A percentile compares a stretch with the other conserved stretches of the same genome.
Conservation (phyloP, 2,888 invertebrate species). For the Galeopsomyia nigrocyanea region DNA sequence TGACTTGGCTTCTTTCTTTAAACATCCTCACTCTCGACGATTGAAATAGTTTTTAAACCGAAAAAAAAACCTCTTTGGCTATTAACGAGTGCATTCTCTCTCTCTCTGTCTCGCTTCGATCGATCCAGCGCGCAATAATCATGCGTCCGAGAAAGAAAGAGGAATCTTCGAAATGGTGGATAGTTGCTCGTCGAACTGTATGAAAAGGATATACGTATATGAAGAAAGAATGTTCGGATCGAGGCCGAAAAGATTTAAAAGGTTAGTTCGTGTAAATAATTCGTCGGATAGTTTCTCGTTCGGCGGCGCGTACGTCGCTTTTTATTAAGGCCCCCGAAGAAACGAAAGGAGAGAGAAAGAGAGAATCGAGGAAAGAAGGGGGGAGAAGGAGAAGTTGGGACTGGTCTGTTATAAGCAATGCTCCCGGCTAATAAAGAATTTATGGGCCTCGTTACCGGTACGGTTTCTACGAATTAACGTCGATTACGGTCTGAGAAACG, state of each 20-base stretch:
- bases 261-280: conserved; percentile 51
- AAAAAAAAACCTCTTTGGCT: too few species aligned
- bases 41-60: too few species aligned
- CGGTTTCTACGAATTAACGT: conserved; percentile 68
- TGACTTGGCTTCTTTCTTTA: too few species aligned
- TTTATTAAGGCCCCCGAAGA: conserved; percentile 38
- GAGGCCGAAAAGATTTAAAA: conserved; percentile 50
- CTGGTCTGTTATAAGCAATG: conserved; percentile 50
- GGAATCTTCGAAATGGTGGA: too few species aligned
- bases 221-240: not conserved
- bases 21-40: too few species aligned
- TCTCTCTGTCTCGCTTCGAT: too few species aligned
- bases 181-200: too few species aligned
- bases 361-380: conserved; percentile 46
- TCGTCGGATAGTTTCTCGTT: conserved; percentile 6
- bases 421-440: conserved; percentile 66
- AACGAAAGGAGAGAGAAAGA: conserved; percentile 29
- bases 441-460: conserved; percentile 66
- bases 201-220: too few species aligned
- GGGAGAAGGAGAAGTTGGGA: conserved; percentile 27
- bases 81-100: too few species aligned
- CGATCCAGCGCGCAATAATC: too few species aligned
- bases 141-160: too few species aligned
- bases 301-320: conserved; percentile 28
- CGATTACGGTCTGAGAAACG: conserved; percentile 62